Base-by-base conservation (phyloP, 2,888 invertebrate genomes). In the Portevinia maculata region DNA sequence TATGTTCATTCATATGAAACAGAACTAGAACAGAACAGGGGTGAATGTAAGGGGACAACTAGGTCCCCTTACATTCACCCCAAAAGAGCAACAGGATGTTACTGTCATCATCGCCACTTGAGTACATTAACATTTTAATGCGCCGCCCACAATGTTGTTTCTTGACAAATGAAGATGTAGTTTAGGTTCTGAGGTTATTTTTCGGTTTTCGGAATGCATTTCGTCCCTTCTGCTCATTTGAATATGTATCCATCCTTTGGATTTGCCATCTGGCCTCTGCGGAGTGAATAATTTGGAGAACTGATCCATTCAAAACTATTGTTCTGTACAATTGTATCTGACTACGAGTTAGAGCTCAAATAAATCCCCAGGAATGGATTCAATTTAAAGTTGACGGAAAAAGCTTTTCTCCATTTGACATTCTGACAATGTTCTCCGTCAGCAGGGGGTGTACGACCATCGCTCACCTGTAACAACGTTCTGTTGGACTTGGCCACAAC, bases 331-430 rank as follows among this genome's bases (percentile, higher is more conserved):
- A 60, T 79, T 70, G 69, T 79, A 44, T 62, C 62, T 62, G 48
- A 30, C 28, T 37, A 19, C 8, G 55, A 11, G 34, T 7, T 13
- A 64, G 39, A 44, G 60, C 53, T 83, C 21, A 78, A 67, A 78
- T 57, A 83, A 73, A 78, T 83, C 78, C 81, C 65, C 32, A 44
- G 62, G 19, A 83, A 71, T 62, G 71, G 50, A 78, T 78, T 78
- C 78, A 83, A 78, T 83, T 83, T 78, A 71, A 78, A 78, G 67
- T 78, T 78, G 83, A 83, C 65, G 62, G 67, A 62, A 73, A 81
- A 78, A 78, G 83, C 71, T 78, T 78, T 81, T 83, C 78, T 76
- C 60, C 37, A 78, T 78, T 83, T 78, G 67, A 73, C 64, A 83
- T 78, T 78, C 78, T 41, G 48, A 39, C 65, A 76, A 65, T 52